phyloP scores from a whole-genome alignment of 2,797 vertebrate species.

The Pogoniulus pusillus region DNA sequence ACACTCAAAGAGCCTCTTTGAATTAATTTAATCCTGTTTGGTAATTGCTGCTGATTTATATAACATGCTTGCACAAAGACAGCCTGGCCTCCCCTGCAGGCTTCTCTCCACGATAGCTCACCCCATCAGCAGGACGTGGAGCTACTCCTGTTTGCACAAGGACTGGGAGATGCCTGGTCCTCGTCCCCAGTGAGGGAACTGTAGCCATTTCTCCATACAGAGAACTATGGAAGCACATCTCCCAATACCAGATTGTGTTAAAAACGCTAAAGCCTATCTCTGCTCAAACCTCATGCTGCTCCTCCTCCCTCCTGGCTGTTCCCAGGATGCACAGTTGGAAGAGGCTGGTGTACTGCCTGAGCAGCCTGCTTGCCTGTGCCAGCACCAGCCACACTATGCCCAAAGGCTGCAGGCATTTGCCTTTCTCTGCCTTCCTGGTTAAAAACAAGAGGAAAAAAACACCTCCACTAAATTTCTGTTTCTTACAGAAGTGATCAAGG shows the following conservation, averaged over 20 bases:
- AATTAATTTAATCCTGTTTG: background rate
- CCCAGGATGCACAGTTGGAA: background rate
- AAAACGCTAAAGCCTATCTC: background rate
- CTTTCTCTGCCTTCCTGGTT: background rate
- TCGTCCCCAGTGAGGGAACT: background rate
- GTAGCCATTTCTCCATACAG: background rate
- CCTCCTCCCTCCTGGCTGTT: background rate
- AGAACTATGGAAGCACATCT: background rate
- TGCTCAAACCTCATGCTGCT: background rate
- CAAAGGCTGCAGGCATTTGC: background rate
- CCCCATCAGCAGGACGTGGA: too few relatives aligned
- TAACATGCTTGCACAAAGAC: background rate
- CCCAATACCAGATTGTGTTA: background rate
- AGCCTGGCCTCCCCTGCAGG: background rate
- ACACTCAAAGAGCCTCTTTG: background rate
- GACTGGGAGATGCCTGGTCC: background rate
- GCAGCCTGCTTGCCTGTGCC: accelerated
- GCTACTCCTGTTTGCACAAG: background rate
- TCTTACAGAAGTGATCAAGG: background rate
- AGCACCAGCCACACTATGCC: accelerated
- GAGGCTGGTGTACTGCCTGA: background rate
- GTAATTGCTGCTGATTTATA: background rate
- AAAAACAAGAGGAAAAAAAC: background rate
- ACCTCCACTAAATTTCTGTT: background rate
- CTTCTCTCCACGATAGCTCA: background rate